Evolutionary conservation across 1,140 invertebrate genomes (phyloP).

Genomic region (Oryctes rhinoceros): DNA sequence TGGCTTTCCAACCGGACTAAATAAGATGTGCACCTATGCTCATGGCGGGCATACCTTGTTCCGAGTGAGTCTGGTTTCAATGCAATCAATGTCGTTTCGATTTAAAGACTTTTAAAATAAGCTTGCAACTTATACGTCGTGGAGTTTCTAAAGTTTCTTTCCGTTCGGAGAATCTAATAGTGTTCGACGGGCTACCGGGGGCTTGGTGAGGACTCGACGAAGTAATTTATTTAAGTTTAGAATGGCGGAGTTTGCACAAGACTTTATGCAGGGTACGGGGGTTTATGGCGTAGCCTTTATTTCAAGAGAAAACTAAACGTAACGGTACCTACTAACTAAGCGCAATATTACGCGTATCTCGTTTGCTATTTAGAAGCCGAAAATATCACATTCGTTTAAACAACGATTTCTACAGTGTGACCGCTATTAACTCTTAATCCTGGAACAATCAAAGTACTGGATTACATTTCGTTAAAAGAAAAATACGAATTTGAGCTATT

Average conservation of each 20-base stretch:
- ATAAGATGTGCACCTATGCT: background rate
- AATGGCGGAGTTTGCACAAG: background rate
- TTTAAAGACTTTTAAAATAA: slow-evolving; percentile 20
- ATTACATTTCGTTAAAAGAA: too few species aligned
- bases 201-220: background rate
- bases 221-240: background rate
- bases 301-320: too few species aligned
- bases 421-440: too few species aligned
- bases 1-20: too few species aligned
- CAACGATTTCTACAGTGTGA: too few species aligned
- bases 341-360: too few species aligned
- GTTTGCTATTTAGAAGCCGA: too few species aligned
- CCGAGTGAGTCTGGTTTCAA: background rate
- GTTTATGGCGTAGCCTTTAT: too few species aligned
- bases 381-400: too few species aligned
- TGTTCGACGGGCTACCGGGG: background rate
- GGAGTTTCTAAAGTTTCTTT: background rate
- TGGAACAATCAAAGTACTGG: too few species aligned
- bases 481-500: too few species aligned
- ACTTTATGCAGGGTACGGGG: background rate
- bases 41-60: background rate
- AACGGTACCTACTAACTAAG: too few species aligned
- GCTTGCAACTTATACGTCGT: background rate
- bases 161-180: slow-evolving; percentile 3
- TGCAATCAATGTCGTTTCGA: slow-evolving; percentile 21